phyloP scores from a whole-genome alignment of 30 jellyfish, hydroid and myxozoan genomes.

The Aurelia aurita region DNA sequence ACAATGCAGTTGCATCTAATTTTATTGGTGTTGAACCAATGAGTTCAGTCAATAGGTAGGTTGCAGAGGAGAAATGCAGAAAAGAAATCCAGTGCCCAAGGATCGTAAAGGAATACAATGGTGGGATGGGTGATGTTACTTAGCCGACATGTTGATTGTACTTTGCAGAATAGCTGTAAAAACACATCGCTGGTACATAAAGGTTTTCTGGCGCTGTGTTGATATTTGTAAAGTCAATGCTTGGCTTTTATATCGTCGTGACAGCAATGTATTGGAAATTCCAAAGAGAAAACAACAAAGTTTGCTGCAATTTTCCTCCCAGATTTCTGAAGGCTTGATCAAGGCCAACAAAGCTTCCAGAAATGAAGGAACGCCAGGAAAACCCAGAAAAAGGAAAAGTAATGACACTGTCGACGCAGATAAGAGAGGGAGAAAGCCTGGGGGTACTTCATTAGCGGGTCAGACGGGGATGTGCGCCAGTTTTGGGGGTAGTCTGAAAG shows the following conservation, averaged over 20 bases:
- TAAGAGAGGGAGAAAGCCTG: too few relatives aligned
- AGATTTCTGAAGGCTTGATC: conserved; percentile 7
- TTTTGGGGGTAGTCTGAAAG: too few relatives aligned
- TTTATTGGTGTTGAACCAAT: conserved; percentile 67
- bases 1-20: conserved; percentile 73
- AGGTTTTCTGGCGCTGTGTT: conserved; percentile 56
- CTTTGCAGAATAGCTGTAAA: conserved; percentile 56
- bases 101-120: conserved; percentile 23
- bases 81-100: conserved; percentile 40
- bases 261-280: conserved; percentile 28
- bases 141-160: conserved; percentile 72
- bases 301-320: background rate
- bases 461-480: too few relatives aligned
- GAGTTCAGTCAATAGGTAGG: conserved; percentile 28
- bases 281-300: conserved; percentile 18
- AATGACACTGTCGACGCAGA: too few relatives aligned
- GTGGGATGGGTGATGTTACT: conserved; percentile 78
- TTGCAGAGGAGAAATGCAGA: conserved; percentile 13
- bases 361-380: too few relatives aligned
- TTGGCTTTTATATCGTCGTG: conserved; percentile 77
- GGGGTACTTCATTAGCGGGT: too few relatives aligned
- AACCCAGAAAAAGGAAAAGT: too few relatives aligned
- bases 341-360: conserved; percentile 5
- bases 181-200: conserved; percentile 69
- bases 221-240: conserved; percentile 74